Percentiles rank a stretch among this genome's conserved stretches.
phyloP scores from a whole-genome alignment of 2,888 invertebrate genomes.

The Euclidia mi region DNA sequence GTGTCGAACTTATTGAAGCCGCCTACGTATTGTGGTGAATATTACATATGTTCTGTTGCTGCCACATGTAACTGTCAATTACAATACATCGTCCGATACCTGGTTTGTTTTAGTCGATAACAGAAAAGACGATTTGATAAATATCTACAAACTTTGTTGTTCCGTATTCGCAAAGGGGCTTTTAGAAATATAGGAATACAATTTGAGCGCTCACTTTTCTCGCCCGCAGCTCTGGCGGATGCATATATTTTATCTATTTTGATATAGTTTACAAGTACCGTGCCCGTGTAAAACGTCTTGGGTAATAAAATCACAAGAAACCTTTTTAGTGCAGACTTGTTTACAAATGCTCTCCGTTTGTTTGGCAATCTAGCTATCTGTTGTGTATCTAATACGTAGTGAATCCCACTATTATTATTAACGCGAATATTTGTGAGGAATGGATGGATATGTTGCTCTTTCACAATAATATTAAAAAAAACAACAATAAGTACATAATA shows the following conservation, averaged over 20 bases:
- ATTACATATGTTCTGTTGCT: too few relatives aligned
- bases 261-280: too few relatives aligned
- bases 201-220: slow-evolving; percentile 73
- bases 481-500: too few relatives aligned
- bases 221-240: slow-evolving; percentile 64
- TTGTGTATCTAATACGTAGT: too few relatives aligned
- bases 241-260: slow-evolving; percentile 66
- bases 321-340: slow-evolving; percentile 13
- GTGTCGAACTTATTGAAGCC: too few relatives aligned
- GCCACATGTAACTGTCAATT: slow-evolving; percentile 19
- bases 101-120: slow-evolving; percentile 59
- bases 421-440: too few relatives aligned
- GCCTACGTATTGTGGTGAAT: too few relatives aligned
- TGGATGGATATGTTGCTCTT: too few relatives aligned
- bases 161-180: slow-evolving; percentile 69
- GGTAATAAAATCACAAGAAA: slow-evolving; percentile 22
- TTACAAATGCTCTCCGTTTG: slow-evolving; percentile 5
- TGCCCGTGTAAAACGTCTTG: too few relatives aligned
- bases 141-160: slow-evolving; percentile 79
- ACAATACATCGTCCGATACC: slow-evolving; percentile 31
- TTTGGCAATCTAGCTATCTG: neutral
- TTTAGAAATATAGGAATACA: slow-evolving; percentile 76
- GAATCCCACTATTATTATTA: too few relatives aligned
- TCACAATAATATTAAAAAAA: too few relatives aligned
- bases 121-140: slow-evolving; percentile 79